phyloP scores from a whole-genome alignment of 2,113 vertebrate genomes.

The Apeltes quadracus region DNA sequence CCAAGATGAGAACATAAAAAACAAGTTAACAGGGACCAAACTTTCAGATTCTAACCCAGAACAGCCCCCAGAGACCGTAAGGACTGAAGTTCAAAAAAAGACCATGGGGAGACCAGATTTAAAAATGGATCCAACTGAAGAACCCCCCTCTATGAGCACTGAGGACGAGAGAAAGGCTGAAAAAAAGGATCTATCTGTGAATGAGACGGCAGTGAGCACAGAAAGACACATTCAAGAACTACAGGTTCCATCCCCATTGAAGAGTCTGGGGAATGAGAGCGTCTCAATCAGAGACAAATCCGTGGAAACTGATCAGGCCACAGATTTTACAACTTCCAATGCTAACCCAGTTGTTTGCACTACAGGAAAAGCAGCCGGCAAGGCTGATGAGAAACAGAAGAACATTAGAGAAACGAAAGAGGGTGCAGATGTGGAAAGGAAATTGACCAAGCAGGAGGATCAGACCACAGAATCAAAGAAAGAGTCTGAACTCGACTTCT shows the following conservation, averaged over 20 bases:
- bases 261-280: background rate
- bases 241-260: background rate
- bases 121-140: too few species aligned
- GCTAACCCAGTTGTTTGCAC: background rate
- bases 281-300: background rate
- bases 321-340: background rate
- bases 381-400: slow-evolving; percentile 16
- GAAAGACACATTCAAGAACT: background rate
- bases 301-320: slow-evolving; percentile 2
- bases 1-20: background rate
- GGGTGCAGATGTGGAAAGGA: background rate
- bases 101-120: too few species aligned
- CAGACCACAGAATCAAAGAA: slow-evolving; percentile 13
- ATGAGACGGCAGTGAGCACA: background rate
- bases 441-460: slow-evolving; percentile 9
- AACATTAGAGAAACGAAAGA: slow-evolving; percentile 14
- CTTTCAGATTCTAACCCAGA: background rate
- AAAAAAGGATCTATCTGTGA: background rate
- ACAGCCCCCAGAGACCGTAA: background rate
- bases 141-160: background rate
- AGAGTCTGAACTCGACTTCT: slow-evolving; percentile 7
- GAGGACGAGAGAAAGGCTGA: background rate
- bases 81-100: too few species aligned
- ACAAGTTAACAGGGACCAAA: background rate
- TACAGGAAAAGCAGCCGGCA: background rate